Evolutionary conservation across 1,140 invertebrate genomes (phyloP).

Genomic region (Oryctes rhinoceros): DNA sequence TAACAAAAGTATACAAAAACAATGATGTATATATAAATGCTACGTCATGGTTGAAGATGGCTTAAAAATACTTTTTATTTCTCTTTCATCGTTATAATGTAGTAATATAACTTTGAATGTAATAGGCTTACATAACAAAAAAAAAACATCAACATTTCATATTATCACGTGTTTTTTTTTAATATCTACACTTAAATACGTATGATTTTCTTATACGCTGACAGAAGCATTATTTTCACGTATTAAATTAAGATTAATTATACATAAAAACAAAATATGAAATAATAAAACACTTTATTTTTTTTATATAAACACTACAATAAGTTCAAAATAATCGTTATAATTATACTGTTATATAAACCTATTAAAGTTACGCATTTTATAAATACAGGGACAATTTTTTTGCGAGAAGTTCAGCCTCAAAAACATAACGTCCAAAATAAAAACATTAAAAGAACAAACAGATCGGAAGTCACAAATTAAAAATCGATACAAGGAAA

Average conservation of each 20-base stretch:
- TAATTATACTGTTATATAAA: conserved; percentile 4
- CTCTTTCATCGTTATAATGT: neutral
- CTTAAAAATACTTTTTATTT: conserved; percentile 6
- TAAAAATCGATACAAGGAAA: neutral
- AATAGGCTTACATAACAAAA: conserved; percentile 32
- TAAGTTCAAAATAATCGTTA: conserved; percentile 24
- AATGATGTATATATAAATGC: neutral
- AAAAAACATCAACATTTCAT: no score
- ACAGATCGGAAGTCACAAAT: neutral
- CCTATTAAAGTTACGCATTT: conserved; percentile 36
- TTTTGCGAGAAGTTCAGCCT: neutral
- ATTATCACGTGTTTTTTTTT: no score
- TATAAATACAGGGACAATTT: conserved; percentile 24
- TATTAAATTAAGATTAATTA: no score
- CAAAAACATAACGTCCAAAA: neutral
- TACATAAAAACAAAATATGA: no score
- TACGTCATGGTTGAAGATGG: neutral
- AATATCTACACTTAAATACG: no score
- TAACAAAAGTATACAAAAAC: conserved; percentile 1
- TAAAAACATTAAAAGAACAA: neutral
- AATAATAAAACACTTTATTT: neutral
- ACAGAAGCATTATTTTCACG: no score
- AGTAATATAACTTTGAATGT: neutral
- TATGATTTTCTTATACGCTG: no score
- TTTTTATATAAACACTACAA: conserved; percentile 25